Conservation (phyloP, 1,140 invertebrate genomes). For the Danaus plexippus region DNA sequence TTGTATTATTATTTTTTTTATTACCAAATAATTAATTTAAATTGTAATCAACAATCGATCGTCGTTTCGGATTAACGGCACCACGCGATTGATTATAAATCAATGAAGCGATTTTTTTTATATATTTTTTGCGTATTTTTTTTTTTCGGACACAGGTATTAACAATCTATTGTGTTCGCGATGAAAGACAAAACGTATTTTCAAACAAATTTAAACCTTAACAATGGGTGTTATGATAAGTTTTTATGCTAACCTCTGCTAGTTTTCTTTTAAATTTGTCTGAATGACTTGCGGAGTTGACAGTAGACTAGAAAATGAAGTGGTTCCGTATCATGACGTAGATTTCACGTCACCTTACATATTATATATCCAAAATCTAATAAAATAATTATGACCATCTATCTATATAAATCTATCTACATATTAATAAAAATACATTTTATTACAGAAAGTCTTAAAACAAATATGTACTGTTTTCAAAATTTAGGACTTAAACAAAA, state of each 20-base stretch:
- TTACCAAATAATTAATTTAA: too few relatives aligned
- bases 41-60: conserved; percentile 1
- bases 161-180: neutral
- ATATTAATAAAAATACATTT: too few relatives aligned
- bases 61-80: conserved; percentile 15
- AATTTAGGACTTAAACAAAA: too few relatives aligned
- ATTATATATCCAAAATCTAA: too few relatives aligned
- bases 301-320: conserved; percentile 23
- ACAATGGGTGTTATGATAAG: neutral
- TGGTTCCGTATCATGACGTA: too few relatives aligned
- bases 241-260: conserved; percentile 1
- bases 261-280: conserved; percentile 33
- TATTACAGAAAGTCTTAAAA: too few relatives aligned
- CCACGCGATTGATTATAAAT: conserved; percentile 19
- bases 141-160: conserved; percentile 10
- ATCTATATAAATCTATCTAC: too few relatives aligned
- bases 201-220: conserved; percentile 10
- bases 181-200: neutral
- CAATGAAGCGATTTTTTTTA: conserved; percentile 12
- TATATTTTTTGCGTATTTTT: conserved; percentile 15
- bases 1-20: too few relatives aligned
- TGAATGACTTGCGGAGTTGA: conserved; percentile 38
- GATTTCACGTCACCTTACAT: too few relatives aligned
- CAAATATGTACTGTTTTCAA: too few relatives aligned
- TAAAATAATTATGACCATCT: too few relatives aligned